These are phyloP conservation scores for Holothuria leucospilota DNA, from an alignment of 53 echinoderm and acorn worm genomes.

Conservation along the genomic window DNA sequence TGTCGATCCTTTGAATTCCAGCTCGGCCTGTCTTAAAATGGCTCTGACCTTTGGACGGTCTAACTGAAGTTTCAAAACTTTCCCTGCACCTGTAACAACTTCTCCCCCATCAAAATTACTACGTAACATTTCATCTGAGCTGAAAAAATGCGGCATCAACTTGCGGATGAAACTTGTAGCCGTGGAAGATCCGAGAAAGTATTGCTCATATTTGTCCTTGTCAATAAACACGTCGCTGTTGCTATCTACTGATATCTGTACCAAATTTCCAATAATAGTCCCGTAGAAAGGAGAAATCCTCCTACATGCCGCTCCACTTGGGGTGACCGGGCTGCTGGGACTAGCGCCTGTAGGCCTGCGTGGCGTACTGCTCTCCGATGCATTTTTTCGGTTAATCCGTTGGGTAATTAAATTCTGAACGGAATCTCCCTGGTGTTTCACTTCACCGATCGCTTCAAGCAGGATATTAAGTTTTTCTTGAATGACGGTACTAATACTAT, in stretches of 20 bases:
- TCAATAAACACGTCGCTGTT: background rate
- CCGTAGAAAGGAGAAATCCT: constrained; percentile 21
- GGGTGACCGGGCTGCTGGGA: background rate
- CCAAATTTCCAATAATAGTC: background rate
- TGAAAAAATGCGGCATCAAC: constrained; percentile 31
- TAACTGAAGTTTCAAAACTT: background rate
- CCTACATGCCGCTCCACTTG: background rate
- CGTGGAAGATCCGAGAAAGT: constrained; percentile 20
- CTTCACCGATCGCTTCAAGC: background rate
- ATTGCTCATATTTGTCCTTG: constrained; percentile 8
- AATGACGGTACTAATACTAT: background rate
- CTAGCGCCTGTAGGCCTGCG: background rate
- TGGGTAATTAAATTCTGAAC: constrained; percentile 15
- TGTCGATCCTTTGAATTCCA: constrained; percentile 4
- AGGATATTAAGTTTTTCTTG: background rate
- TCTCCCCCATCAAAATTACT: constrained; percentile 16
- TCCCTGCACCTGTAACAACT: background rate
- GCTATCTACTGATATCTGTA: background rate
- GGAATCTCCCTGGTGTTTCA: background rate
- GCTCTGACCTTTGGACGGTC: constrained; percentile 6
- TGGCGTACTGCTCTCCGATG: constrained; percentile 10
- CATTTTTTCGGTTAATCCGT: background rate
- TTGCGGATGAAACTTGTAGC: background rate
- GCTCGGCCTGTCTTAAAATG: constrained; percentile 4
- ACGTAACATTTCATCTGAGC: background rate